Base-by-base conservation (phyloP, 2,888 invertebrate species). In the Lasioglossum villosulum region DNA sequence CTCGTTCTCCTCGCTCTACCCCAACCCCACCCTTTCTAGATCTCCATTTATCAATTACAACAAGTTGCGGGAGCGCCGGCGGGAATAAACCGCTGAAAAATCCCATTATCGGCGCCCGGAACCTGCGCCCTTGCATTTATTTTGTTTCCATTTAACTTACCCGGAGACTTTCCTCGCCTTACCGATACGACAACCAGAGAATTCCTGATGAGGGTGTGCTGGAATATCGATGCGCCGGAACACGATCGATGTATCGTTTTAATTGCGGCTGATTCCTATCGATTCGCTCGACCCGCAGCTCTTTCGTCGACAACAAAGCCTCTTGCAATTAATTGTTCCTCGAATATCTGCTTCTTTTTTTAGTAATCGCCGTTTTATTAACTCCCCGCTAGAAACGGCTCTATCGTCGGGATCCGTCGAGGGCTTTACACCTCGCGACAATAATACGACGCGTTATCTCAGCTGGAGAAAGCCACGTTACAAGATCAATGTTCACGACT, bases 31-130 rank as follows among this genome's bases (percentile, higher is more conserved):
- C 37, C 52, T 81, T 78, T 70, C 76, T 72, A 71, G 84, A 80
- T 85, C 76, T 83, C 84, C 90, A 89, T 90, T 89, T 90, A 90
- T 90, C 89, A 90, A 90, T 90, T 90, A 88, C 88, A 86, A 89
- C 88, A 80, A 87, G 88, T 83, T 76, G 81, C 83, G 76, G 80
- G 75, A 75, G 66, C 86, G 80, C 82, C 80, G 27, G 14, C 81
- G 78, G 82, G 88, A 83, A 88, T 88, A 89, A 88, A 88, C 83
- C 82, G 85, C 76, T 85, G 86, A 89, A 89, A 90, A 90, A 90
- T 89, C 84, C 80, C 80, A 83, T 84, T 88, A 90, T 90, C 86
- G 82, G 73, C 76, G 68, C 56, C 68, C 77, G 76, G 82, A 84
- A 78, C 80, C 82, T 63, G 77, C 73, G 16, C 39, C 74, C 73